Evolutionary conservation across 2,797 vertebrate genomes (phyloP), one percentile per base, ranked within the genome.

Genomic region (Sarcoramphus papa): DNA sequence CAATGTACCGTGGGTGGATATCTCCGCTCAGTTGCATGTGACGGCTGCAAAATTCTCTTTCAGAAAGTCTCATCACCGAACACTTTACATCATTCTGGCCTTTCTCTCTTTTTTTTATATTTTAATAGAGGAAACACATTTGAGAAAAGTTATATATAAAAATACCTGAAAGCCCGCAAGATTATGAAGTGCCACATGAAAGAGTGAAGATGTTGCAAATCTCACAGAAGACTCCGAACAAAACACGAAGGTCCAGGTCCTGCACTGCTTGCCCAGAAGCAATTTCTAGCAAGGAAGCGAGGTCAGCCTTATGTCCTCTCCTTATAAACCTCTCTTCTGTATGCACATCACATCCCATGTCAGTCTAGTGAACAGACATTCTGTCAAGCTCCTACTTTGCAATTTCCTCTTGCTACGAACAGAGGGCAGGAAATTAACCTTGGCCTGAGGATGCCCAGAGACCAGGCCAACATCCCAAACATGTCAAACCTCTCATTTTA

Each of bases 361-460:
- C 94, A 88, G 77, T 75, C 59, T 62, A 89, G 87, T 9, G 45
- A 95, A 74, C 21, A 89, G 90, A 88, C 80, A 85, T 74, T 91
- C 75, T 94, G 81, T 90, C 83, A 92, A 88, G 59, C 28, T 95
- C 64, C 77, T 88, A 10, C 80, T 81, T 70, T 54, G 54, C 88
- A 72, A 83, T 68, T 95, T 97, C 77, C 72, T 78, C 43, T 92
- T 90, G 74, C 88, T 73, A 63, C 67, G 84, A 90, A 73, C 74
- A 85, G 67, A 92, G 67, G 82, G 74, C 63, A 96, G 78, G 85
- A 94, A 96, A 95, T 86, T 88, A 97, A 94, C 81, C 72, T 92
- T 86, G 88, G 80, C 78, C 74, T 90, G 47, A 91, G 70, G 73
- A 81, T 70, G 63, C 69, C 56, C 67, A 91, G 43, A 90, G 60